Evolutionary conservation across 2,797 vertebrate species (phyloP), one percentile per base, ranked within the genome.

Genomic region (Scyliorhinus canicula): DNA sequence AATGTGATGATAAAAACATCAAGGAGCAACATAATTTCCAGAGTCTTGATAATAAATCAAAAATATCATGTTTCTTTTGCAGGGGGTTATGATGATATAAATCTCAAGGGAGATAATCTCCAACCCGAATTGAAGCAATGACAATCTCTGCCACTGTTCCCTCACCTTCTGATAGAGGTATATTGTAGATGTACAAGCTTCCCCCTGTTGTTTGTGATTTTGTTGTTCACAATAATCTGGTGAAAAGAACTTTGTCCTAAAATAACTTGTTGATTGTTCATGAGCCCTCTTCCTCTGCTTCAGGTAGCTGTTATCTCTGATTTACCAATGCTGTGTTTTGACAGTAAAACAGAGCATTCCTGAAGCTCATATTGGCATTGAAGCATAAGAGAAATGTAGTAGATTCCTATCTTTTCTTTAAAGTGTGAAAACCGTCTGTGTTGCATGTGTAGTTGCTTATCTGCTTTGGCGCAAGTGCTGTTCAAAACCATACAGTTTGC

Each of bases 311-410:
- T 95, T 69, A 69, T 86, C 95, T 69, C 28, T 52, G 65, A 31
- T 95, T 90, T 50, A 94, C 65, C 40, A 14, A 28, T 0, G 82
- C 90, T 95, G 90, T 95, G 93, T 96, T 96, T 96, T 96, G 96
- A 96, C 95, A 96, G 95, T 95, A 57, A 95, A 95, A 95, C 85
- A 95, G 95, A 95, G 95, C 96, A 97, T 97, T 97, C 96, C 96
- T 95, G 90, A 85, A 40, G 95, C 95, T 97, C 96, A 97, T 93
- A 95, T 95, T 95, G 95, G 96, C 96, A 90, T 96, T 96, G 95
- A 96, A 96, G 96, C 96, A 95, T 57, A 96, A 90, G 95, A 95
- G 95, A 93, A 95, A 95, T 88, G 95, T 95, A 96, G 77, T 67
- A 95, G 95, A 96, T 97, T 95, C 35, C 94, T 97, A 96, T 97